These are phyloP conservation scores for Peucedramus taeniatus DNA, from an alignment of 2,113 vertebrate species.

Conservation along the genomic window DNA sequence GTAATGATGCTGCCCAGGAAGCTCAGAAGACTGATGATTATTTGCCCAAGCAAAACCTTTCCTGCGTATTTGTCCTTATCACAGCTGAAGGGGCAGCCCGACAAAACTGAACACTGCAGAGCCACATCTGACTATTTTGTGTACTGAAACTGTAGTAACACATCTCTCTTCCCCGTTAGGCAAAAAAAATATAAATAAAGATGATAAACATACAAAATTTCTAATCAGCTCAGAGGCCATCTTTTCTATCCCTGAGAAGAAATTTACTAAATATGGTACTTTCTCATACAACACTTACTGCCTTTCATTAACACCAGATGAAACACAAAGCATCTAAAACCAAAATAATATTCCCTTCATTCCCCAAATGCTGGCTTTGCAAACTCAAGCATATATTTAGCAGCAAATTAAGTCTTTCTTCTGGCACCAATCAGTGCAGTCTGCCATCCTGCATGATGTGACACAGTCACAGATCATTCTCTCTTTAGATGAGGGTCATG, in stretches of 20 bases:
- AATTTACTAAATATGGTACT: not conserved
- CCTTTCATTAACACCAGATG: not conserved
- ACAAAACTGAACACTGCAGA: not conserved
- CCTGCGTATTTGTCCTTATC: not conserved
- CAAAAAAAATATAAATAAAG: not conserved
- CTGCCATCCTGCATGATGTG: not conserved
- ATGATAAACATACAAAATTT: not conserved
- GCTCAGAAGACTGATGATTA: not conserved
- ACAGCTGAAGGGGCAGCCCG: not conserved
- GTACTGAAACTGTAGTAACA: not conserved
- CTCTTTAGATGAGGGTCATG: not conserved
- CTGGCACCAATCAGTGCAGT: not conserved
- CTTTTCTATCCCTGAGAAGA: not conserved
- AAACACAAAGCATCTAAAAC: not conserved
- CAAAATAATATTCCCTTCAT: not conserved
- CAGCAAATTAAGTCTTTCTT: not conserved
- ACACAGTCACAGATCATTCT: not conserved
- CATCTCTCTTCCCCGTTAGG: accelerated
- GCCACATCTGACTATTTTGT: not conserved
- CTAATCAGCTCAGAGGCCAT: not conserved
- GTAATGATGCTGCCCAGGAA: not conserved
- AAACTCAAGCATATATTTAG: not conserved
- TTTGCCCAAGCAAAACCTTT: not conserved
- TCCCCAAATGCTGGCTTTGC: not conserved
- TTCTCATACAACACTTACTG: not conserved